phyloP scores from a whole-genome alignment of 1,140 invertebrate species.

The Cepaea nemoralis region DNA sequence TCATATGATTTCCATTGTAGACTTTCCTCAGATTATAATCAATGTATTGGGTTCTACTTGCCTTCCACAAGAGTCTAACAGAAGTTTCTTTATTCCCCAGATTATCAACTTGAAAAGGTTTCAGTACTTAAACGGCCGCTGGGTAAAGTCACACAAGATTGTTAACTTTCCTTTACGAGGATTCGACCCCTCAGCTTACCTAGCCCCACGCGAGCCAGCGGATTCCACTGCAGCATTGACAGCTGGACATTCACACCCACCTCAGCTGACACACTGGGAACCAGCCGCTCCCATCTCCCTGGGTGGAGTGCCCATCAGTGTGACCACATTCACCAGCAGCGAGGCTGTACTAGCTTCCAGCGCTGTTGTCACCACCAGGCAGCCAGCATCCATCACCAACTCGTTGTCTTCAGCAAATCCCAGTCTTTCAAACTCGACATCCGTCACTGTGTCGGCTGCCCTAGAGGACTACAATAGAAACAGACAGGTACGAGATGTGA shows the following conservation, averaged over 20 bases:
- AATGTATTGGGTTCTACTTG: no score
- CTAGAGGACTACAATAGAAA: background rate
- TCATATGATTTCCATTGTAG: no score
- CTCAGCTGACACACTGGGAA: background rate
- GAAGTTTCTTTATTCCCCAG: constrained; percentile 72
- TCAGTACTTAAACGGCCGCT: constrained; percentile 87
- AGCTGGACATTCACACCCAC: background rate
- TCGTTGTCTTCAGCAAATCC: background rate
- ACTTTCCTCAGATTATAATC: no score
- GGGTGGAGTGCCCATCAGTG: background rate
- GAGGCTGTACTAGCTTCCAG: background rate
- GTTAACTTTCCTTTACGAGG: constrained; percentile 87
- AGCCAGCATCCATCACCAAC: background rate
- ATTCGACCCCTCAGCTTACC: constrained; percentile 79
- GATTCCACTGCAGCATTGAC: background rate
- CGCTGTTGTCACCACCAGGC: background rate
- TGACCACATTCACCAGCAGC: background rate
- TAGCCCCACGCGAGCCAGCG: constrained; percentile 51
- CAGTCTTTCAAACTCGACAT: constrained; percentile 5
- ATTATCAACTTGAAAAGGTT: constrained; percentile 91
- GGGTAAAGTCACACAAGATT: constrained; percentile 93
- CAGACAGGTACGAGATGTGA: constrained; percentile 4
- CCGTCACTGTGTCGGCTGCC: background rate
- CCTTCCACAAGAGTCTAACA: no score
- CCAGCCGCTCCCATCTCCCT: background rate